Evolutionary conservation across 2,888 invertebrate genomes (phyloP).

Genomic region (Thereva unica): DNA sequence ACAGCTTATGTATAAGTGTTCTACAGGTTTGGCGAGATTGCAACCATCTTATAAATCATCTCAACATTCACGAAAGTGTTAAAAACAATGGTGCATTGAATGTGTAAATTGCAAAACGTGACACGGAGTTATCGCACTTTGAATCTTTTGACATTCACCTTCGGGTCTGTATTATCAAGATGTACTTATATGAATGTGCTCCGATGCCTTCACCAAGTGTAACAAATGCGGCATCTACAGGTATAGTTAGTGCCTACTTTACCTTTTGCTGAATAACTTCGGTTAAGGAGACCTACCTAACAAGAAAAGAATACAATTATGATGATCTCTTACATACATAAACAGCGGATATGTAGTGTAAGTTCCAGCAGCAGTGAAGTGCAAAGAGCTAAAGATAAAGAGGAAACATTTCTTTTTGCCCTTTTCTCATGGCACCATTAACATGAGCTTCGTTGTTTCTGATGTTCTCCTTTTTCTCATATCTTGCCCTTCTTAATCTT

Average conservation of each 20-base stretch:
- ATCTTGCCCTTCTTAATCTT: slow-evolving; percentile 13
- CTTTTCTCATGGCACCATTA: slow-evolving; percentile 17
- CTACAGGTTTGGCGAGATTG: background rate
- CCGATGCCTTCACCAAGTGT: slow-evolving; percentile 8
- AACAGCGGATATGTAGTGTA: background rate
- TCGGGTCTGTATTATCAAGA: background rate
- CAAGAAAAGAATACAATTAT: slow-evolving; percentile 11
- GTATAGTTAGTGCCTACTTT: background rate
- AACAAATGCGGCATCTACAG: background rate
- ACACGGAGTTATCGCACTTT: slow-evolving; percentile 55
- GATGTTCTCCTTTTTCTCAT: background rate
- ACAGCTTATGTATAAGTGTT: background rate
- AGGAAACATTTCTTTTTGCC: slow-evolving; percentile 1
- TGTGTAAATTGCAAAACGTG: slow-evolving; percentile 59
- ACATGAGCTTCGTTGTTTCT: background rate
- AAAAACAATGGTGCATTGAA: slow-evolving; percentile 49
- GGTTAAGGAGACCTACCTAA: slow-evolving; percentile 1
- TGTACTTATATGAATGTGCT: background rate
- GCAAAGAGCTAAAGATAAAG: background rate
- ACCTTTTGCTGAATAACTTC: background rate
- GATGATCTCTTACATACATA: slow-evolving; percentile 19
- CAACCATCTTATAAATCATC: slow-evolving; percentile 28
- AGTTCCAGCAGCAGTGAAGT: background rate
- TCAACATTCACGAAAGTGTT: slow-evolving; percentile 38
- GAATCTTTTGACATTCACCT: slow-evolving; percentile 8